Evolutionary conservation across 2,113 vertebrate species (phyloP), one percentile per base, ranked within the genome.

Genomic region (Pteruthius melanotis): DNA sequence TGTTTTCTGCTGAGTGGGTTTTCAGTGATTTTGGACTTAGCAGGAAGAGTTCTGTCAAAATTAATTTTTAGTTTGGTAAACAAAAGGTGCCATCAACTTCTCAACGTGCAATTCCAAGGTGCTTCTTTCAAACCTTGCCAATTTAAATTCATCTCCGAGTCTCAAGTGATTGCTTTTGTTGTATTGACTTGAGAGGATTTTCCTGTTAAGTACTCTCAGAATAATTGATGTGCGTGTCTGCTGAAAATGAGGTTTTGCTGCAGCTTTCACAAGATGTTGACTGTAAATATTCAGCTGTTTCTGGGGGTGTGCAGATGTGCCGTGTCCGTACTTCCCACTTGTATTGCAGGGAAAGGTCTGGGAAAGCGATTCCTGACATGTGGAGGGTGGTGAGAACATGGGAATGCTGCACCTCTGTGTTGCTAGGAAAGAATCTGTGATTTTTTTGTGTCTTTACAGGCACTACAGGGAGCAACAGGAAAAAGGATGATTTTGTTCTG

Each of bases 111-210:
- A 27, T 97, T 97, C 75, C 89, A 68, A 88, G 87, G 87, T 90
- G 66, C 60, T 94, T 10, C 83, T 91, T 90, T 94, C 71, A 94
- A 83, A 91, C 86, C 23, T 7, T 74, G 94, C 92, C 89, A 89
- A 20, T 91, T 95, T 63, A 83, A 91, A 95, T 94, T 91, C 69
- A n/a, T 33, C 83, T 76, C 60, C 7, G 15, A 87, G 59, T 74
- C 56, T 54, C 50, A 42, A 93, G 94, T 77, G 72, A 88, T 94
- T 91, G 91, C 93, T 96, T 94, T 89, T 94, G 91, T 95, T 97
- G 88, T 86, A 59, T 81, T 93, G 94, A 76, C 83, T 88, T n/a
- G 64, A 92, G 91, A 91, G 76, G 82, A 75, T 94, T 93, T 87
- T 71, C 28, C 3, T 74, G 77, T 78, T 77, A 90, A 95, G 90